Conservation (phyloP, 2,797 vertebrate genomes). For the Zalophus californianus region DNA sequence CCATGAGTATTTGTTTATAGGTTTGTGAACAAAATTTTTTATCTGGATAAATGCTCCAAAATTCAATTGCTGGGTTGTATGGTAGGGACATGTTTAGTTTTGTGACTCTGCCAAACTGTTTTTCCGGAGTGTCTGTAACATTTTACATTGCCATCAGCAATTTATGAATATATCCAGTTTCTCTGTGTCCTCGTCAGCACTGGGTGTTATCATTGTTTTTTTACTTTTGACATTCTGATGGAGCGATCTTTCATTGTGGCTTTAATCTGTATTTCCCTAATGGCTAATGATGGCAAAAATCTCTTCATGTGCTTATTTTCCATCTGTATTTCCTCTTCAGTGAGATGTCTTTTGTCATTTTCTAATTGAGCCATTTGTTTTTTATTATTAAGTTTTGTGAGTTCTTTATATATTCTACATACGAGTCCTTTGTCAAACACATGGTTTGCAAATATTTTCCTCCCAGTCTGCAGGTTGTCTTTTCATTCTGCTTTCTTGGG, state of each 20-base stretch:
- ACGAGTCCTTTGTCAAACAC: background rate
- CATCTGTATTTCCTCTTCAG: background rate
- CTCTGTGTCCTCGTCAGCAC: background rate
- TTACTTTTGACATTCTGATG: background rate
- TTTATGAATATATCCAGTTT: background rate
- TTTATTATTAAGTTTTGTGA: background rate
- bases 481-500: constrained; percentile 26
- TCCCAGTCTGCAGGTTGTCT: background rate
- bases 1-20: background rate
- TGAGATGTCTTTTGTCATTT: constrained; percentile 1
- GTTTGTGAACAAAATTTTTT: constrained; percentile 27
- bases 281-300: background rate
- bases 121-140: background rate
- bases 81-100: background rate
- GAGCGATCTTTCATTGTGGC: background rate
- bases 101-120: background rate
- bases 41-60: background rate
- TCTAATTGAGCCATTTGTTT: background rate
- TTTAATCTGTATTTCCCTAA: background rate
- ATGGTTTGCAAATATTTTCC: background rate
- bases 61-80: background rate
- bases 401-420: background rate
- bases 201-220: background rate
- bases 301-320: background rate
- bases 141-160: background rate